Conservation (phyloP, 2,797 vertebrate genomes). For the Aeoliscus strigatus region DNA sequence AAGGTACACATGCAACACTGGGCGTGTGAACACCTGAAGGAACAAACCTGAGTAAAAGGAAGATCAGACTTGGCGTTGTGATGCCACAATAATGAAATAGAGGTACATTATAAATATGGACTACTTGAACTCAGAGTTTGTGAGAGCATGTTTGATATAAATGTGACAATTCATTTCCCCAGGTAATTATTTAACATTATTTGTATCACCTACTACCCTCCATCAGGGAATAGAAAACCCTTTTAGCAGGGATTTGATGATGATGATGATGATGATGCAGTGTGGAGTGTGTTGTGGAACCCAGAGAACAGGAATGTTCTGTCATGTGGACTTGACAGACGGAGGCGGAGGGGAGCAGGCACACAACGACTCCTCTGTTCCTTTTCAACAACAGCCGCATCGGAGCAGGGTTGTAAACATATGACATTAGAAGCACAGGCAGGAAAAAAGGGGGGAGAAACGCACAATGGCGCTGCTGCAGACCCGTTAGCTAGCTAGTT, state of each 20-base stretch:
- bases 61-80: not conserved
- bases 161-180: too few relatives aligned
- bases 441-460: conserved; percentile 17
- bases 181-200: too few relatives aligned
- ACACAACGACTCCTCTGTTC: conserved; percentile 55
- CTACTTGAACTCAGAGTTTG: not conserved
- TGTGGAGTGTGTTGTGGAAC: not conserved
- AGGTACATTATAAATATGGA: not conserved
- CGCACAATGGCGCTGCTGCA: conserved; percentile 14
- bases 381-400: conserved; percentile 31
- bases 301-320: conserved; percentile 22
- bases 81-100: not conserved
- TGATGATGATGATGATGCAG: too few relatives aligned
- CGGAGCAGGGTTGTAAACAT: conserved; percentile 18
- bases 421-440: not conserved
- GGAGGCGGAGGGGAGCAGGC: conserved; percentile 27
- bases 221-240: too few relatives aligned
- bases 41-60: too few relatives aligned
- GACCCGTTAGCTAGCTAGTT: conserved; percentile 34
- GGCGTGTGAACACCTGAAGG: too few relatives aligned
- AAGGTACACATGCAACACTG: too few relatives aligned
- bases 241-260: too few relatives aligned
- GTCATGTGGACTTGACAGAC: conserved; percentile 59
- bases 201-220: too few relatives aligned
- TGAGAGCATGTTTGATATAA: too few relatives aligned